Evolutionary conservation across 1,140 invertebrate genomes (phyloP), one percentile per base, ranked within the genome.

Genomic region (Drosophila arizonae): DNA sequence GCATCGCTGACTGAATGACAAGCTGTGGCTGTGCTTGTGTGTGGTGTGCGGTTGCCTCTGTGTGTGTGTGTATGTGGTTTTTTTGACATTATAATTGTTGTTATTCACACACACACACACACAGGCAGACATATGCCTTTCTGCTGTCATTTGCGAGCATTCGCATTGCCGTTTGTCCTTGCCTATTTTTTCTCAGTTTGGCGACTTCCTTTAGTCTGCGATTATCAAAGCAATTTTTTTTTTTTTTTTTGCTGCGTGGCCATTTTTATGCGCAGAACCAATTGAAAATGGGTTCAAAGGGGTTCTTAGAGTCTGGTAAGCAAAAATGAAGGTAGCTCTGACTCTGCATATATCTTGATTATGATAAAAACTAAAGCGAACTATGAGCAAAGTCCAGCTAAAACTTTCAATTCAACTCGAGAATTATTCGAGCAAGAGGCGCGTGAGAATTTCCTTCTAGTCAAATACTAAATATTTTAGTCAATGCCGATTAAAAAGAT

Each of bases 141-240:
- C 28, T 43, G 51, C 65, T 73, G 71, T 68, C 71, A 63, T 63
- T 63, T 70, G 52, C 64, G 54, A 46, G 57, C 58, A 54, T 60
- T 74, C 66, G 46, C 57, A 63, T 63, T 55, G 43, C 36, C 46
- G 50, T 56, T 66, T 58, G 54, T 48, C 41, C 50, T 56, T 64
- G n/a, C 56, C 36, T 39, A 21, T 50, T 62, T 48, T 26, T 21
- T 51, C 45, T 8, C 45, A 13, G 8, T 54, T 9, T 17, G 17
- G 43, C 11, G 43, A 15, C 43, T 46, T 46, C 43, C n/a, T 9
- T 13, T 28, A 28, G 26, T 15, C 26, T 8, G 28, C n/a, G 30
- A 30, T 2, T 30, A 28, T 11, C 46, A 26, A 21, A 50, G 46
- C 46, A 17, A 6, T 11, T 30, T 33, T 4, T 5, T 2, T 13